Percentiles rank a stretch among this genome's conserved stretches.
phyloP scores from a whole-genome alignment of 2,888 invertebrate species.

The Pristionchus mayeri region DNA sequence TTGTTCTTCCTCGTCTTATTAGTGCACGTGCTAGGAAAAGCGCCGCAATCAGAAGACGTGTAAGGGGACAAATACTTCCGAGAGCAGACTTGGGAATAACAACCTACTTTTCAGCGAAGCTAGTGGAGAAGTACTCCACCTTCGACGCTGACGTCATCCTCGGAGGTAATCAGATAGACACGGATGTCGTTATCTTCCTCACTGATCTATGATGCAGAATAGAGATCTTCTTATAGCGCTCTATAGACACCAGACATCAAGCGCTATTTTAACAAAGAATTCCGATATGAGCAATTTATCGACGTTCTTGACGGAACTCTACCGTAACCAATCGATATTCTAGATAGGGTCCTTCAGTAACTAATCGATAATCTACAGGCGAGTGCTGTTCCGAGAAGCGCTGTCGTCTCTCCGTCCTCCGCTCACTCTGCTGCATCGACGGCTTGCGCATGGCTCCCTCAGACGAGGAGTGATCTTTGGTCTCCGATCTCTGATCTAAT shows the following conservation, averaged over 20 bases:
- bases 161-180: slow-evolving; percentile 10
- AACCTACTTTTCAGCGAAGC: neutral
- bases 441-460: neutral
- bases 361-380: neutral
- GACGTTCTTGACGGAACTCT: too few species aligned
- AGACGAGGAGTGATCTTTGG: neutral
- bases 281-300: too few species aligned
- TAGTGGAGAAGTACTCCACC: slow-evolving; percentile 15
- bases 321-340: neutral
- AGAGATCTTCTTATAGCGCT: too few species aligned
- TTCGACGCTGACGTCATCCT: slow-evolving; percentile 19
- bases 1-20: neutral
- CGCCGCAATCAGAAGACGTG: neutral
- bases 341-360: too few species aligned
- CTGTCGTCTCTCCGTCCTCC: slow-evolving; percentile 48
- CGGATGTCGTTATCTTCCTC: too few species aligned
- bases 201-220: too few species aligned
- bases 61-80: neutral
- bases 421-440: slow-evolving; percentile 49
- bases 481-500: too few species aligned
- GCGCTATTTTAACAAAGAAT: too few species aligned
- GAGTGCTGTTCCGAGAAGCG: slow-evolving; percentile 46
- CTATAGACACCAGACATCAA: too few species aligned
- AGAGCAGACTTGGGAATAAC: neutral
- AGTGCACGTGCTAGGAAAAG: too few species aligned